These are phyloP conservation scores for Ursus arctos DNA, from an alignment of 2,113 vertebrate genomes.

Conservation along the genomic window DNA sequence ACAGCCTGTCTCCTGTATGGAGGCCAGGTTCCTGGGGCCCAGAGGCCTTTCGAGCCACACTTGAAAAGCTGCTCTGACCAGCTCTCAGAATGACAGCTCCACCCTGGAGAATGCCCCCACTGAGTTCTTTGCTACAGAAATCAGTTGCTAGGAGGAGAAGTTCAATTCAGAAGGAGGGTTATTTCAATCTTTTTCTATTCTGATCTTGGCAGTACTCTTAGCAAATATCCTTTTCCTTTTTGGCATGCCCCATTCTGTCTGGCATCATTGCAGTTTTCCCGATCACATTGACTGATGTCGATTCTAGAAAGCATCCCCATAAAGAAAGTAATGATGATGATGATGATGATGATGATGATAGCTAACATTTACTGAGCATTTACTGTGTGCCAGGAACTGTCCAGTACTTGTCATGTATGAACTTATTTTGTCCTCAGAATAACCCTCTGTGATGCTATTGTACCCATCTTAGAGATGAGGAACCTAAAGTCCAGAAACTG, in stretches of 20 bases:
- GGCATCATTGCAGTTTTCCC: not conserved
- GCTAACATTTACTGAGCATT: not conserved
- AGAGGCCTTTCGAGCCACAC: not conserved
- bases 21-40: not conserved
- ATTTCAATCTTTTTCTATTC: not conserved
- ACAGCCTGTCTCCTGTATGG: not conserved
- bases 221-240: not conserved
- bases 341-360: too few species aligned
- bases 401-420: not conserved
- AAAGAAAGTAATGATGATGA: not conserved
- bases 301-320: not conserved
- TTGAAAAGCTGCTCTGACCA: slow-evolving; percentile 50
- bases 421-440: not conserved
- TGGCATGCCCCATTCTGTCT: not conserved
- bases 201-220: not conserved
- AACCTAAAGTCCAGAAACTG: not conserved
- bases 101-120: not conserved
- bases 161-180: not conserved
- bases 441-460: not conserved
- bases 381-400: not conserved
- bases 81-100: slow-evolving; percentile 28
- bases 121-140: not conserved
- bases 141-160: not conserved
- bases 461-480: not conserved
- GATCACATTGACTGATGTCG: not conserved